Evolutionary conservation across 2,113 vertebrate genomes (phyloP).

Genomic region (Callorhinus ursinus): DNA sequence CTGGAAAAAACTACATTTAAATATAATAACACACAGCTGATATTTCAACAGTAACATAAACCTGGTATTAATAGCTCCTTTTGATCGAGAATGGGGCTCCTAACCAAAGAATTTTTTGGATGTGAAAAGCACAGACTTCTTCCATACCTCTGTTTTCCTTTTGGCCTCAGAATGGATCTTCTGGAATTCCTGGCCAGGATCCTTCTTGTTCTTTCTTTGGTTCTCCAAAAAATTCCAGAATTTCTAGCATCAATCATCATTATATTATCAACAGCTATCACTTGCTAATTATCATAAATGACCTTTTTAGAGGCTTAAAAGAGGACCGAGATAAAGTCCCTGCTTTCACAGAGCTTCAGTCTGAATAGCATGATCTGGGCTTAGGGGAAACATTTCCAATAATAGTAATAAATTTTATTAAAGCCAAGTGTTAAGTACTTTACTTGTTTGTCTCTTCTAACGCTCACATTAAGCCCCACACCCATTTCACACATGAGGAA

Average conservation of each 20-base stretch:
- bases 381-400: background rate
- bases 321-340: background rate
- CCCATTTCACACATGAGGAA: slow-evolving; percentile 21
- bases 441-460: background rate
- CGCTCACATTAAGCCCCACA: background rate
- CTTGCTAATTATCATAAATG: background rate
- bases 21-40: slow-evolving; percentile 80
- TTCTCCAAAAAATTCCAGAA: slow-evolving; percentile 42
- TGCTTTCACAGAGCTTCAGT: background rate
- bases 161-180: slow-evolving; percentile 33
- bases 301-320: background rate
- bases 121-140: background rate
- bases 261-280: background rate
- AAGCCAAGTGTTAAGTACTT: background rate
- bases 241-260: slow-evolving; percentile 14
- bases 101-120: background rate
- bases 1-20: slow-evolving; percentile 78
- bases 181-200: background rate
- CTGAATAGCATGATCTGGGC: background rate
- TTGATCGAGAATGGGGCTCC: slow-evolving; percentile 76
- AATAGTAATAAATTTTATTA: background rate
- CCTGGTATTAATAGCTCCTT: slow-evolving; percentile 85
- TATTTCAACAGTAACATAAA: slow-evolving; percentile 83
- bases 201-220: slow-evolving; percentile 43
- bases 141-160: background rate